A percentile compares a stretch with the other conserved stretches of the same genome.
phyloP scores from a whole-genome alignment of 2,888 invertebrate species.

The Clanis bilineata region DNA sequence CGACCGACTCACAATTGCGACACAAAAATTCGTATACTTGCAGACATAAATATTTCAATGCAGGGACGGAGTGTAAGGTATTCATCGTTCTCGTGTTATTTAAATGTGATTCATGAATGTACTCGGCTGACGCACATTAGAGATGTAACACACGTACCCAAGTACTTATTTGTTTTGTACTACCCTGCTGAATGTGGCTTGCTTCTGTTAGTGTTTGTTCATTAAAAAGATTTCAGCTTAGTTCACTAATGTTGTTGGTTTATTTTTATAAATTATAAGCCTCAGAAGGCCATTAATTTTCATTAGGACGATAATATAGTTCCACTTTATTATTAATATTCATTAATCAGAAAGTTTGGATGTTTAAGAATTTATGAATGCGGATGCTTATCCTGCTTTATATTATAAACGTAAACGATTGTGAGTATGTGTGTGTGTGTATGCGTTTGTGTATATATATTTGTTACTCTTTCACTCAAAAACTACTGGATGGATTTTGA shows the following conservation, averaged over 20 bases:
- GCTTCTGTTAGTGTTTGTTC: neutral
- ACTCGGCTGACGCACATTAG: conserved; percentile 27
- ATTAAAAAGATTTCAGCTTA: neutral
- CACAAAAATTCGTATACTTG: conserved; percentile 39
- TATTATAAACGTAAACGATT: too few species aligned
- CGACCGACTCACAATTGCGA: conserved; percentile 29
- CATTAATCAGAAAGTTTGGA: too few species aligned
- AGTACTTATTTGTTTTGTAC: neutral
- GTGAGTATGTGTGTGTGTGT: too few species aligned
- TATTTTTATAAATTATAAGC: conserved; percentile 6
- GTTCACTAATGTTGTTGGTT: neutral
- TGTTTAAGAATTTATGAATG: too few species aligned
- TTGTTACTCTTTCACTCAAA: too few species aligned
- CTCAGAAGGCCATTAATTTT: too few species aligned
- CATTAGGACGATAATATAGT: too few species aligned
- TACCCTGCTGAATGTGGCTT: neutral
- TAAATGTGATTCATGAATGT: conserved; percentile 56
- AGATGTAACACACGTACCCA: neutral
- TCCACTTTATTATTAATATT: too few species aligned
- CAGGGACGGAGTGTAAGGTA: conserved; percentile 45
- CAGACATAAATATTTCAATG: conserved; percentile 56
- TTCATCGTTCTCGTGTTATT: conserved; percentile 55
- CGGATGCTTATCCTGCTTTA: too few species aligned
- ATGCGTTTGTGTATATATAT: too few species aligned
- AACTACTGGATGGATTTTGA: too few species aligned